Base-by-base conservation (phyloP, 2,113 vertebrate species). In the Trichomycterus rosablanca region DNA sequence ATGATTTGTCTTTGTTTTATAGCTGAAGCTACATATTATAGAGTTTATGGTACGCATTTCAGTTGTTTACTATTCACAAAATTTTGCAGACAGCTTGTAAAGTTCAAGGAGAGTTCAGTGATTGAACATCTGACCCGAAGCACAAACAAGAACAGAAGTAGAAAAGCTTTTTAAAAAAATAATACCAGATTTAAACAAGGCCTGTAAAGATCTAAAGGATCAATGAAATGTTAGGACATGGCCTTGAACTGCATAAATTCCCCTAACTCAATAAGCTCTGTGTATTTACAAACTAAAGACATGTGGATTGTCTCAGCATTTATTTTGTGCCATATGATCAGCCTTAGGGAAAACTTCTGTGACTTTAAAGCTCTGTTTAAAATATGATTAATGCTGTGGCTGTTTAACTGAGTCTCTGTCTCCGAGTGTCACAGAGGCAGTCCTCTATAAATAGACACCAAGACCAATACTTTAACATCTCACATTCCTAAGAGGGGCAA, bases 361-460 rank as follows among this genome's bases (percentile, higher is more conserved):
- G 24, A 7, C 28, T 53, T 43, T 48, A 58, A 50, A 39, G 26
- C 53, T 56, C 57, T 44, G 35, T 56, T 16, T 56, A 51, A 72
- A 48, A 59, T 53, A 63, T 42, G 45, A 64, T 50, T 22, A 42
- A 23, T 5, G 28, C 35, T 61, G 52, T 66, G 50, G 46, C 58
- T 42, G 30, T 70, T 67, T 63, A 66, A 63, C 55, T 62, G 48
- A 66, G 26, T 78, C 75, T 83, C 69, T 83, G 80, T 76, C 81
- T 81, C 80, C 83, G 77, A 71, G 78, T 84, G 83, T 84, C 80
- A 81, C 78, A 80, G 75, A 78, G 66, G 78, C 78, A 76, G 78
- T 78, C 71, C 69, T 64, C 83, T 88, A 88, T 86, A 81, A 84
- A 89, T 88, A 89, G 81, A 54, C 54, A 76, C 73, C 76, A 72